Conservation (phyloP, 2,797 vertebrate species). For the Mareca strepera region DNA sequence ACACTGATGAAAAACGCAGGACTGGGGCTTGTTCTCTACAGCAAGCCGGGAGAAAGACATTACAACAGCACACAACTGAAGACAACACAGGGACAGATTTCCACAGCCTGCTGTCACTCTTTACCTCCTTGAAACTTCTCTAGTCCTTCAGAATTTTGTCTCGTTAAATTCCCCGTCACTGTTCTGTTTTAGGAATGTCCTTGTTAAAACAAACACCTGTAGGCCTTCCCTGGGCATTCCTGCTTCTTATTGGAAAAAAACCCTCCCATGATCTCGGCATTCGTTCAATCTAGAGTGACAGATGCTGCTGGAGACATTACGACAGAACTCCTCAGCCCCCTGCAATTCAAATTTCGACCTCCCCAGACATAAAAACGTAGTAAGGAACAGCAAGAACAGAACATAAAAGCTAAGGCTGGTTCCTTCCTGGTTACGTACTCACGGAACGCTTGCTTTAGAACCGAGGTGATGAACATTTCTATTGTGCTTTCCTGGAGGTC, state of each 20-base stretch:
- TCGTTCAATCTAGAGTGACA: neutral
- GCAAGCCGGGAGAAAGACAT: neutral
- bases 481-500: constrained; percentile 5
- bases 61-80: neutral
- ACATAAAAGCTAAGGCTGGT: constrained; percentile 27
- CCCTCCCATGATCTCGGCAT: neutral
- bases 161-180: constrained; percentile 33
- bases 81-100: neutral
- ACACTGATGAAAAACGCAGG: neutral
- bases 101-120: neutral
- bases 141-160: constrained; percentile 32
- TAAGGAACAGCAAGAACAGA: neutral
- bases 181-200: constrained; percentile 53
- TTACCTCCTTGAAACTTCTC: constrained; percentile 35
- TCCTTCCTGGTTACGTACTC: constrained; percentile 7
- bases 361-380: neutral
- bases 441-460: constrained; percentile 43
- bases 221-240: constrained; percentile 40
- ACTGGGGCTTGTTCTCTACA: neutral
- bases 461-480: neutral
- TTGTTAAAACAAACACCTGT: constrained; percentile 54
- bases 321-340: neutral
- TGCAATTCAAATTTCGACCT: neutral
- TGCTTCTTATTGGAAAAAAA: constrained; percentile 20
- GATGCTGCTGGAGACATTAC: neutral